These are phyloP conservation scores for Drosophila affinis DNA, from an alignment of 2,888 invertebrate genomes.

Conservation along the genomic window DNA sequence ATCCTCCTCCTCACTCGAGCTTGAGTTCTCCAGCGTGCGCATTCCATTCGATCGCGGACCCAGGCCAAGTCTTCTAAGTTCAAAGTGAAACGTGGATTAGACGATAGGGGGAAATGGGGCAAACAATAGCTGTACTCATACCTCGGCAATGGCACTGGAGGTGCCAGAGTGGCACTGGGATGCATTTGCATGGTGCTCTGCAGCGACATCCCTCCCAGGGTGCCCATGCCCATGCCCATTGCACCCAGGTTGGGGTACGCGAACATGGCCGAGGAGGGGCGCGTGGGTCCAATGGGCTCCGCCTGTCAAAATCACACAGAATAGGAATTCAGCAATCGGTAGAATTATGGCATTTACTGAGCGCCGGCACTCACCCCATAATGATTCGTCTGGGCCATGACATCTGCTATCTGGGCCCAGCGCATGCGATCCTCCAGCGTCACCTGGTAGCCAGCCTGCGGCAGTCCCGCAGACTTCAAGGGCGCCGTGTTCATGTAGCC, in stretches of 20 bases:
- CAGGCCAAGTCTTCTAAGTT: constrained; percentile 80
- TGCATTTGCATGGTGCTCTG: constrained; percentile 83
- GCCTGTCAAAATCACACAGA: constrained; percentile 84
- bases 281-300: constrained; percentile 89
- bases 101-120: neutral
- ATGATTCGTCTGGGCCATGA: constrained; percentile 93
- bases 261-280: constrained; percentile 93
- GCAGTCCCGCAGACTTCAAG: constrained; percentile 86
- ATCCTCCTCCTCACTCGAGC: constrained; percentile 88
- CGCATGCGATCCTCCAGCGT: constrained; percentile 91
- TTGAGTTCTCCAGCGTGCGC: constrained; percentile 85
- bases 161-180: constrained; percentile 84
- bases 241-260: constrained; percentile 88
- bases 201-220: constrained; percentile 84
- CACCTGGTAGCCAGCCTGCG: constrained; percentile 90
- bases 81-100: constrained; percentile 16
- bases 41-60: constrained; percentile 84
- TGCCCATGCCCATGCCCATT: constrained; percentile 78
- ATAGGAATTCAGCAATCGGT: constrained; percentile 6
- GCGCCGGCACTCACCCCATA: constrained; percentile 88
- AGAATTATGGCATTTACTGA: neutral
- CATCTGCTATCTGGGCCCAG: constrained; percentile 96
- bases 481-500: constrained; percentile 92
- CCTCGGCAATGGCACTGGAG: constrained; percentile 91
- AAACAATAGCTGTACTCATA: constrained; percentile 67